Base-by-base conservation (phyloP, 2,113 vertebrate genomes). In the Uria aalge region DNA sequence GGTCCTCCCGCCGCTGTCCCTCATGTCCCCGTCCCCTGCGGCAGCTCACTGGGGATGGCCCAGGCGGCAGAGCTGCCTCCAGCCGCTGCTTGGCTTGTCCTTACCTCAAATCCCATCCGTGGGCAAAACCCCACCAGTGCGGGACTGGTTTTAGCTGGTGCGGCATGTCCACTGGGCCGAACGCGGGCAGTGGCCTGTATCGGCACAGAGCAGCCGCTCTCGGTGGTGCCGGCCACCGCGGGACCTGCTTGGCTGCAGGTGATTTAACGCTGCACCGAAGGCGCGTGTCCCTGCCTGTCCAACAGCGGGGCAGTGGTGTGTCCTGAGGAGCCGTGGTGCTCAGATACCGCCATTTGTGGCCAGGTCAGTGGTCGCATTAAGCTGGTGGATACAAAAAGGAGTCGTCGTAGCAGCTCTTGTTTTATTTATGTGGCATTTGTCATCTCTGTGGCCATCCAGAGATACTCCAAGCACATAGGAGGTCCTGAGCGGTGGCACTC, bases 141-240 rank as follows among this genome's bases (percentile, higher is more conserved):
- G 6, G 36, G 21, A 27, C 47, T 62, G 64, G 64, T 40, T 78
- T 38, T 53, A 40, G 34, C 34, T 53, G 55, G 38, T 13, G 32
- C 8, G 53, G 36, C 38, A 8, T 13, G 6, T 53, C 38, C 8
- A 1, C 47, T 8, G 50, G 59, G n/a, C n/a, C 41, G 15, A 12
- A n/a, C 2, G 1, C 0, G 7, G 47, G 73, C 13, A 2, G 5
- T 11, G 36, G 63, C 32, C 45, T 11, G 21, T 7, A 0, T 24
- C 0, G 17, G 36, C 3, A 0, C 30, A 30, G 62, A 29, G 62
- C 62, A 53, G 48, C 24, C 5, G 2, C 13, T 6, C 20, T 9
- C 1, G 9, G 34, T 8, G 71, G 50, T 56, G 71, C 34, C 1
- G 16, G 57, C 32, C 20, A 1, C 57, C 6, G 3, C 13, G 1